Evolutionary conservation across 2,888 invertebrate species (phyloP).

Genomic region (Rhorus exstirpatorius): DNA sequence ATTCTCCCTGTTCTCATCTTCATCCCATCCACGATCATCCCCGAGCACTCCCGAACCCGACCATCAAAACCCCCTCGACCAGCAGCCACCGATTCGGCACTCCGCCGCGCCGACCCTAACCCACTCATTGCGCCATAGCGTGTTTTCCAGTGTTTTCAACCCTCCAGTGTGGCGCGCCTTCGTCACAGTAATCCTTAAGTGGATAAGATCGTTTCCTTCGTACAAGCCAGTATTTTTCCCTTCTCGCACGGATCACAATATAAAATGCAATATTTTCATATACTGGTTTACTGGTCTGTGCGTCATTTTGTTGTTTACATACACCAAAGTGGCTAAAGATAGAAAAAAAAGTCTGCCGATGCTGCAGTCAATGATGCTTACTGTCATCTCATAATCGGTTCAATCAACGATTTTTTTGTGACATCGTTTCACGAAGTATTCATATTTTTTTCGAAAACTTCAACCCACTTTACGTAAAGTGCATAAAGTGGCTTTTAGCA

Average conservation of each 20-base stretch:
- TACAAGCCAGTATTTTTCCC: neutral
- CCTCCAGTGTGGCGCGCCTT: slow-evolving; percentile 12
- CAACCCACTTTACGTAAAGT: too few relatives aligned
- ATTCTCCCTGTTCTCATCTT: slow-evolving; percentile 15
- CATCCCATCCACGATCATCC: slow-evolving; percentile 40
- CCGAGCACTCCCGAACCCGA: slow-evolving; percentile 53
- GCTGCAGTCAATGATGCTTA: too few relatives aligned
- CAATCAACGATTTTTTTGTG: too few relatives aligned
- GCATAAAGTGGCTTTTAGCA: too few relatives aligned
- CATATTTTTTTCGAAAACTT: too few relatives aligned
- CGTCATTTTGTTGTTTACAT: too few relatives aligned
- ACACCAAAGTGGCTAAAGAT: too few relatives aligned
- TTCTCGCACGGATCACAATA: neutral
- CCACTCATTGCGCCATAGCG: slow-evolving; percentile 9
- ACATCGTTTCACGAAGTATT: too few relatives aligned
- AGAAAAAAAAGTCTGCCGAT: too few relatives aligned
- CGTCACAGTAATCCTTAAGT: neutral
- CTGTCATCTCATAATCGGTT: too few relatives aligned
- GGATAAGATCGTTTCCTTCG: neutral
- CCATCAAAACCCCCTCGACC: slow-evolving; percentile 14
- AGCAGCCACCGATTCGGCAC: slow-evolving; percentile 22
- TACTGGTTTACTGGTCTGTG: too few relatives aligned
- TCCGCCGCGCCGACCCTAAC: neutral
- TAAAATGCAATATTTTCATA: too few relatives aligned
- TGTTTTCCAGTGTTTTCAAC: slow-evolving; percentile 32